Base-by-base conservation (phyloP, 2,797 vertebrate genomes). In the Sebastes nivosus region DNA sequence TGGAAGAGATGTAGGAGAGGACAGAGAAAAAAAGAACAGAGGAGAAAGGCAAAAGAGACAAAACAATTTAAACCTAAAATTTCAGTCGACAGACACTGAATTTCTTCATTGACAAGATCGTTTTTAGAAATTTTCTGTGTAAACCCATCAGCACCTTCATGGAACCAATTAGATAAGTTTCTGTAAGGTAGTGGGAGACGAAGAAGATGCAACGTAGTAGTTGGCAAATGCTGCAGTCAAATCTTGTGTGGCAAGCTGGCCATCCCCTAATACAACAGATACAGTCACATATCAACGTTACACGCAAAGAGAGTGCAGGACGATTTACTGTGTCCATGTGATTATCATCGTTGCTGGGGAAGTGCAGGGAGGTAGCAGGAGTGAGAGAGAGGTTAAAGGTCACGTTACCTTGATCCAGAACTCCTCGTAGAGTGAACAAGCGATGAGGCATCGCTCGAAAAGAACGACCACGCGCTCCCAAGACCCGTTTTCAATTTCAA, bases 221-320 rank as follows among this genome's bases (percentile, higher is more conserved):
- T 98, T 99, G 98, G 98, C 97, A 99, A 97, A 99, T 98, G 98
- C 98, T 98, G 98, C 97, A 97, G 97, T 99, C 98, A 99, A 97
- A 99, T 99, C 98, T 99, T 98, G 98, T 99, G 97, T 99, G 98
- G 98, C 98, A 99, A 99, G 98, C 98, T 98, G 98, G 98, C 98
- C 98, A 99, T 99, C 98, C 97, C 98, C 98, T 99, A 99, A 99
- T 99, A 97, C 98, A 99, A 99, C 98, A 99, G 97, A 99, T 99
- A 99, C 97, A 99, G 98, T 99, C 98, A 99, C 96, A 98, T 95
- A 99, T 99, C 98, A 99, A 98, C 97, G 95, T 99, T 99, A 97
- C 98, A 98, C 97, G 95, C 97, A 99, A 97, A 98, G 97, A 95
- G 97, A 96, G 97, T 96, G 97, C 97, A 97, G 97, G 96, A 97